Conservation (phyloP, 2,888 invertebrate genomes). For the Oxycera nigricornis region DNA sequence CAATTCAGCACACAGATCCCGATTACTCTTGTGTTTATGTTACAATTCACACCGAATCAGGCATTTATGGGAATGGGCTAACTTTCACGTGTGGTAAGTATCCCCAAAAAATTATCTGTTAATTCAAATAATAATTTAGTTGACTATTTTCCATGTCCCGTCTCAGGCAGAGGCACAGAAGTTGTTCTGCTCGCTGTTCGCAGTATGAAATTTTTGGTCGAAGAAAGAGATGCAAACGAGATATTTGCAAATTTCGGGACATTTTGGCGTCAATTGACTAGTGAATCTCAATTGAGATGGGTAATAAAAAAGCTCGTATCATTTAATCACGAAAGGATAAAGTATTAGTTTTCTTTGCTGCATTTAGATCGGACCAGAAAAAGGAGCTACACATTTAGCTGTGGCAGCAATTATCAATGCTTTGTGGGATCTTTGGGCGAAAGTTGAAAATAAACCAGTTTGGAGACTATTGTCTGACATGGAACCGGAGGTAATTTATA, state of each 20-base stretch:
- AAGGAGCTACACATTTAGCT: constrained; percentile 88
- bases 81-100: constrained; percentile 75
- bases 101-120: neutral
- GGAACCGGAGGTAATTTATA: constrained; percentile 77
- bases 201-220: constrained; percentile 72
- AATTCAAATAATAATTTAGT: neutral
- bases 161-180: constrained; percentile 82
- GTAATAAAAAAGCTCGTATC: constrained; percentile 65
- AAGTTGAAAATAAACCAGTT: constrained; percentile 81
- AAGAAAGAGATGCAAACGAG: constrained; percentile 72
- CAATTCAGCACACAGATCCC: constrained; percentile 80
- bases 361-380: constrained; percentile 84
- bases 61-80: constrained; percentile 77
- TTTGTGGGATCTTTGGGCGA: constrained; percentile 91
- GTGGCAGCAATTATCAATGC: constrained; percentile 89
- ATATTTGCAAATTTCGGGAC: constrained; percentile 79
- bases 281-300: constrained; percentile 92
- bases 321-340: neutral
- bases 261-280: constrained; percentile 83
- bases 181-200: constrained; percentile 80
- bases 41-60: constrained; percentile 71
- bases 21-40: constrained; percentile 93
- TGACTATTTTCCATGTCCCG: too few species aligned
- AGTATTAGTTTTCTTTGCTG: constrained; percentile 21
- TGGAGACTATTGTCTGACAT: constrained; percentile 87